Conservation (phyloP, 1,140 invertebrate genomes). For the Zaprionus kolodkinae region DNA sequence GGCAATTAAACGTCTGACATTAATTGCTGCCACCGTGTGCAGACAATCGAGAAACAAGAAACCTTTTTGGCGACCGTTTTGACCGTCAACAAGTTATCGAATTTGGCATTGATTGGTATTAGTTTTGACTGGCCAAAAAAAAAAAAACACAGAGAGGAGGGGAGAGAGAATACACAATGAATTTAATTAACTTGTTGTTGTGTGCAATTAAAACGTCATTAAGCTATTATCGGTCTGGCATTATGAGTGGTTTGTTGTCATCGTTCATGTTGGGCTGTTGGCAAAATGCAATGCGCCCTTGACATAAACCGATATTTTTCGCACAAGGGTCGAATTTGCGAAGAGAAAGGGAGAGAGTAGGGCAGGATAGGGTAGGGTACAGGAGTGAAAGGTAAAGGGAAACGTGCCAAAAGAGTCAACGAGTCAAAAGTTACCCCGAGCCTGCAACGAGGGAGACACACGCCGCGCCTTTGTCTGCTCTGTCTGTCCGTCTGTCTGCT, state of each 20-base stretch:
- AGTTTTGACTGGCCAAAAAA: slow-evolving; percentile 65
- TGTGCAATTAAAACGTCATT: slow-evolving; percentile 79
- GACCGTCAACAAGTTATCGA: slow-evolving; percentile 54
- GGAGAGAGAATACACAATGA: slow-evolving; percentile 44
- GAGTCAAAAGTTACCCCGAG: slow-evolving; percentile 69
- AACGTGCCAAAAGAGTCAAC: slow-evolving; percentile 66
- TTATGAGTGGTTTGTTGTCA: slow-evolving; percentile 60
- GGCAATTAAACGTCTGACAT: slow-evolving; percentile 65
- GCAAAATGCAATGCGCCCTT: slow-evolving; percentile 70
- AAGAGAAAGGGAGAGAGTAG: background rate
- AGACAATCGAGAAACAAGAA: slow-evolving; percentile 23
- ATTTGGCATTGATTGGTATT: slow-evolving; percentile 66
- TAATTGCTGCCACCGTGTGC: slow-evolving; percentile 77
- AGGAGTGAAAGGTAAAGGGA: slow-evolving; percentile 20
- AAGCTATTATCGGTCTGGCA: slow-evolving; percentile 71
- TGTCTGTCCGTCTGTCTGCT: slow-evolving; percentile 2
- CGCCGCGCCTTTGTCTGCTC: slow-evolving; percentile 47
- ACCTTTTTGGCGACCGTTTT: slow-evolving; percentile 44
- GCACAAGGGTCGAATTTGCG: background rate
- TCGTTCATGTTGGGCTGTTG: slow-evolving; percentile 41
- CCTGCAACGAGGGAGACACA: slow-evolving; percentile 1
- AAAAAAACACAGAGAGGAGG: slow-evolving; percentile 12
- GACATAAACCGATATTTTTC: slow-evolving; percentile 52
- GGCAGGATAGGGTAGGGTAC: background rate
- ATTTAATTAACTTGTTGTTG: slow-evolving; percentile 80